Base-by-base conservation (phyloP, 2,888 invertebrate genomes). In the Drosophila austrosaltans region DNA sequence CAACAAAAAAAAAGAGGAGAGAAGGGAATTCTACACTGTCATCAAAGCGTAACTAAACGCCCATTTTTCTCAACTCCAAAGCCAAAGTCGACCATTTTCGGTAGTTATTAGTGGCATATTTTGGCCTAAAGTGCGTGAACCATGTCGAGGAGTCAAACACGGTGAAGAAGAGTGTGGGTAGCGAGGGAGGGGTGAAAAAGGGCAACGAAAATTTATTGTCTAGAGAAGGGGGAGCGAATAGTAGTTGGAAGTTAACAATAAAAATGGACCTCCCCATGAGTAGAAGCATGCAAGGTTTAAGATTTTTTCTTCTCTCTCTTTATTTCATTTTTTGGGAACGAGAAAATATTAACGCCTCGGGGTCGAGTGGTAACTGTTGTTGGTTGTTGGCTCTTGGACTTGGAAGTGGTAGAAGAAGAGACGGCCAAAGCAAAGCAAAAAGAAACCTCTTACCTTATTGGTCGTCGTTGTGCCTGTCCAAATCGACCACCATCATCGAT, bases 1-100 rank as follows among this genome's bases (percentile, higher is more conserved):
- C 72, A 42, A 42, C 16, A 57, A 48, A 72, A 36, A 20, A 57
- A 36, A 69, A 59, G 65, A 57, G 68, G 63, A 54, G 56, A 57
- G 71, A 30, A 30, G 70, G 76, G 74, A 79, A 79, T 83, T 89
- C 86, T 90, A 91, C 91, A 85, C 89, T 91, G 91, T 91, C 91
- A 91, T 91, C 91, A 90, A 89, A 91, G 91, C 91, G 91, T 91
- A 91, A 91, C 91, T 91, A 91, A 91, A 91, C 89, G 89, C 90
- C 90, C 86, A 90, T 87, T 86, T 86, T 86, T 86, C 89, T 86
- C 85, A 80, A 71, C 77, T 32, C 74, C 66, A 63, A 68, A 57
- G 57, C 39, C 57, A 57, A 57, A 57, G 57, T 57, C 81, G 72
- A 75, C 79, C 89, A 89, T 85, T 85, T 85, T 85, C 84, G 89